A percentile compares a stretch with the other conserved stretches of the same genome.
These are phyloP conservation scores for Macrotus californicus DNA, from an alignment of 2,113 vertebrate species.

Conservation along the genomic window DNA sequence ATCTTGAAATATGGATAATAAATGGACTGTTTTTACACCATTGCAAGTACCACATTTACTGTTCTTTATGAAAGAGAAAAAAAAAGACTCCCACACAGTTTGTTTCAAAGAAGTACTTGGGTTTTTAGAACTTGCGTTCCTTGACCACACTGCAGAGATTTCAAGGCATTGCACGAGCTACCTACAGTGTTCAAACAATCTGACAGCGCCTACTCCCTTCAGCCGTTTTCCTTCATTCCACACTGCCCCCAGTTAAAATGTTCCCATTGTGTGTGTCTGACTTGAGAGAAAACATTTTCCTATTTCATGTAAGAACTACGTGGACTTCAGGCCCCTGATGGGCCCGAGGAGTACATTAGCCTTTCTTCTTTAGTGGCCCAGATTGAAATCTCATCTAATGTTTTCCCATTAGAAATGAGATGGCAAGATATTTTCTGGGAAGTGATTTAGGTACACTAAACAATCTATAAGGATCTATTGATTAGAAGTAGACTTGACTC, in stretches of 20 bases:
- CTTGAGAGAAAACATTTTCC: conserved; percentile 38
- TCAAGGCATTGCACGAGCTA: conserved; percentile 23
- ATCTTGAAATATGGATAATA: conserved; percentile 60
- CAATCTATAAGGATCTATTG: conserved; percentile 72
- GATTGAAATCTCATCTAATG: conserved; percentile 56
- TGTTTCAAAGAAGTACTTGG: conserved; percentile 63
- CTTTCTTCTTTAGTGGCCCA: conserved; percentile 47
- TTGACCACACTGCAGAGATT: conserved; percentile 51
- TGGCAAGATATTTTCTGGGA: conserved; percentile 65
- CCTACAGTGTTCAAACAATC: background rate
- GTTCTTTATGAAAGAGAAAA: background rate
- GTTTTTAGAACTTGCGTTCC: conserved; percentile 62
- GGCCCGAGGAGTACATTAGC: background rate
- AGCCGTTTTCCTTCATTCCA: conserved; percentile 56
- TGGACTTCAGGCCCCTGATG: background rate
- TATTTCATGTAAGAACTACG: background rate
- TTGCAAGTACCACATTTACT: conserved; percentile 55
- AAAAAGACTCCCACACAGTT: conserved; percentile 59
- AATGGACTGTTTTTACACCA: conserved; percentile 65
- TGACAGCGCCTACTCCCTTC: conserved; percentile 17
- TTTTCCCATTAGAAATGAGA: conserved; percentile 68
- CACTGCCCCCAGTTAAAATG: background rate
- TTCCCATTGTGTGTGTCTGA: background rate
- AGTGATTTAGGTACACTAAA: conserved; percentile 66
- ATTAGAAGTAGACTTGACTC: conserved; percentile 61